phyloP scores from a whole-genome alignment of 2,113 vertebrate species.

The Suricata suricatta region DNA sequence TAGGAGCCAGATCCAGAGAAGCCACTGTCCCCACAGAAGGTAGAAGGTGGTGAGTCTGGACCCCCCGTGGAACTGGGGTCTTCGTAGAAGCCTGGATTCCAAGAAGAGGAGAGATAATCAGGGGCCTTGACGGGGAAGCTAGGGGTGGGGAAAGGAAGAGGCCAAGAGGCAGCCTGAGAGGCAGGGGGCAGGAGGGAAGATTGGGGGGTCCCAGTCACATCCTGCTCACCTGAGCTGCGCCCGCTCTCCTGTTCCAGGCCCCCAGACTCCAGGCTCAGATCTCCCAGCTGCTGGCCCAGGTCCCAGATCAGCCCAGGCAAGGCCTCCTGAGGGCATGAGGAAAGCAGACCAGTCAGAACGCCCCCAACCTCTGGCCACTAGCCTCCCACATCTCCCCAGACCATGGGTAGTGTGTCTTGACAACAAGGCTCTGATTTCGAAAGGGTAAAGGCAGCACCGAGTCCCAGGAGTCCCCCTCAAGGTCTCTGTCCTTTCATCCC shows the following conservation, averaged over 20 bases:
- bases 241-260: conserved; percentile 78
- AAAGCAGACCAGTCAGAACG: not conserved
- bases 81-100: conserved; percentile 87
- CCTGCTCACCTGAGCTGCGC: conserved; percentile 83
- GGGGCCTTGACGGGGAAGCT: not conserved
- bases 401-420: not conserved
- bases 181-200: not conserved
- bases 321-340: conserved; percentile 67
- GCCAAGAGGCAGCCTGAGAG: not conserved
- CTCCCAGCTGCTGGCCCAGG: conserved; percentile 89
- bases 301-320: conserved; percentile 84
- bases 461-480: not conserved
- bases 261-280: conserved; percentile 85
- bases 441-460: not conserved
- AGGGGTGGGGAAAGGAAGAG: not conserved
- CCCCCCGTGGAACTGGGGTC: conserved; percentile 86
- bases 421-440: not conserved
- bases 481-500: not conserved
- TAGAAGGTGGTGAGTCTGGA: conserved; percentile 82
- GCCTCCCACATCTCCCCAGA: not conserved
- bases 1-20: conserved; percentile 82
- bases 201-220: not conserved
- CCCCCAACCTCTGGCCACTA: not conserved
- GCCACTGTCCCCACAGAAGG: conserved; percentile 83
- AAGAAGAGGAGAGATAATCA: not conserved